phyloP scores from a whole-genome alignment of 1,140 invertebrate species.

The Neodiprion fabricii region DNA sequence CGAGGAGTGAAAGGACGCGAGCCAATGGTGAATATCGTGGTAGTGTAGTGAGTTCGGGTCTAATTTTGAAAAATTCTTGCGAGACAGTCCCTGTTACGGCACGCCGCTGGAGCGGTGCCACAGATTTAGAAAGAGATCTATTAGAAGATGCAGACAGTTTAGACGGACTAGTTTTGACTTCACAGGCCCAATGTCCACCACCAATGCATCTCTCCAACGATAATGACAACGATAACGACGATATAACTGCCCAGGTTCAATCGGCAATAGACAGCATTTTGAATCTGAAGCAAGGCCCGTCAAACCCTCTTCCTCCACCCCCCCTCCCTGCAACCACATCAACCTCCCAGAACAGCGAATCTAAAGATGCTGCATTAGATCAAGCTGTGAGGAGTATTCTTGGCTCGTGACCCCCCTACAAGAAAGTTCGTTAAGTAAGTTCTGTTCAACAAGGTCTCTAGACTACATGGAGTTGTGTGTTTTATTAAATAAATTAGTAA shows the following conservation, averaged over 20 bases:
- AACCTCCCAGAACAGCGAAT: constrained; percentile 28
- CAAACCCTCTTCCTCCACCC: constrained; percentile 35
- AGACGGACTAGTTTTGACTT: constrained; percentile 52
- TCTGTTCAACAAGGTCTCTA: constrained; percentile 10
- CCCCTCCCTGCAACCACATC: constrained; percentile 28
- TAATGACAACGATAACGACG: constrained; percentile 61
- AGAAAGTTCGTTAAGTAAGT: constrained; percentile 51
- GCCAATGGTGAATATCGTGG: constrained; percentile 53
- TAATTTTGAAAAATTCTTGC: constrained; percentile 36
- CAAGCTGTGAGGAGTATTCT: constrained; percentile 66
- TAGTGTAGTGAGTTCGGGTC: constrained; percentile 10
- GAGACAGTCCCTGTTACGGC: constrained; percentile 34
- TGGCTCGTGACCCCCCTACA: constrained; percentile 63
- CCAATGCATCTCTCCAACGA: constrained; percentile 28
- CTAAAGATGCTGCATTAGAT: constrained; percentile 60
- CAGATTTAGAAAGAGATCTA: constrained; percentile 55
- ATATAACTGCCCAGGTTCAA: constrained; percentile 78
- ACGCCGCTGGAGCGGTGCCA: constrained; percentile 45
- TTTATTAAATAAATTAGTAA: background rate
- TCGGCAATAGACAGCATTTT: constrained; percentile 80
- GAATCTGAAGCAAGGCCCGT: constrained; percentile 68
- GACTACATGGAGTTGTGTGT: background rate
- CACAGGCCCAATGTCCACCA: constrained; percentile 45
- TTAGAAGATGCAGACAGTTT: constrained; percentile 55
- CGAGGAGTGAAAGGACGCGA: constrained; percentile 48